Conservation (phyloP, 1,140 invertebrate species). For the Gonioctena quinquepunctata region DNA sequence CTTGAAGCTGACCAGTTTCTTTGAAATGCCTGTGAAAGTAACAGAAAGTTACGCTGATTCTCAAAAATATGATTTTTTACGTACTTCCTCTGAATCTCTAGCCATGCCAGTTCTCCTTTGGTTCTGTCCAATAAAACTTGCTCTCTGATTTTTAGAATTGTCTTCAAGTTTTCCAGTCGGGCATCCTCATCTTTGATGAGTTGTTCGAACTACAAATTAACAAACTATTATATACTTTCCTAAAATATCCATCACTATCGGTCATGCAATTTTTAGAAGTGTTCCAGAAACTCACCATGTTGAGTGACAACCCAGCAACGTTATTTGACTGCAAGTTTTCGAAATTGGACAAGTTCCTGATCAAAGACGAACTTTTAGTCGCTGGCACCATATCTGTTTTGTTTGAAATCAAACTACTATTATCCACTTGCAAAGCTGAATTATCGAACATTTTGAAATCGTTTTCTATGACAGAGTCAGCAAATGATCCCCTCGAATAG, state of each 20-base stretch:
- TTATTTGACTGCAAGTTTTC: constrained; percentile 27
- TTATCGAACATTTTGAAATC: not conserved
- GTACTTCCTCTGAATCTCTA: constrained; percentile 55
- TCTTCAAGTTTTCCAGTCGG: constrained; percentile 50
- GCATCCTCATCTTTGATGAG: constrained; percentile 53
- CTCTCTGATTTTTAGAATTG: constrained; percentile 51
- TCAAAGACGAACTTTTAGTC: not conserved
- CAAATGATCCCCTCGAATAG: constrained; percentile 44
- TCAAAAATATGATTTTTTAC: constrained; percentile 8
- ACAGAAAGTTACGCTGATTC: not conserved
- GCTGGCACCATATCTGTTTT: not conserved
- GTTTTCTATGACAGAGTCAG: not conserved
- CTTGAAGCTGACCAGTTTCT: constrained; percentile 49
- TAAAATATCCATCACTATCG: no score
- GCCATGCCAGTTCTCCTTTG: constrained; percentile 50
- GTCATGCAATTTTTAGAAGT: no score
- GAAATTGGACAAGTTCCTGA: constrained; percentile 7
- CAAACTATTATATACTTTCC: not conserved
- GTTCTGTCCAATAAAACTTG: constrained; percentile 50
- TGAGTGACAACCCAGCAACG: constrained; percentile 41
- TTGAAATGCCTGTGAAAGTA: constrained; percentile 43
- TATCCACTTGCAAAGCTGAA: not conserved
- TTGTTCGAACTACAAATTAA: constrained; percentile 51
- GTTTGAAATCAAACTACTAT: not conserved
- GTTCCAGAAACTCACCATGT: constrained; percentile 49